phyloP scores from a whole-genome alignment of 2,113 vertebrate species.

The Pterocles burchelli region DNA sequence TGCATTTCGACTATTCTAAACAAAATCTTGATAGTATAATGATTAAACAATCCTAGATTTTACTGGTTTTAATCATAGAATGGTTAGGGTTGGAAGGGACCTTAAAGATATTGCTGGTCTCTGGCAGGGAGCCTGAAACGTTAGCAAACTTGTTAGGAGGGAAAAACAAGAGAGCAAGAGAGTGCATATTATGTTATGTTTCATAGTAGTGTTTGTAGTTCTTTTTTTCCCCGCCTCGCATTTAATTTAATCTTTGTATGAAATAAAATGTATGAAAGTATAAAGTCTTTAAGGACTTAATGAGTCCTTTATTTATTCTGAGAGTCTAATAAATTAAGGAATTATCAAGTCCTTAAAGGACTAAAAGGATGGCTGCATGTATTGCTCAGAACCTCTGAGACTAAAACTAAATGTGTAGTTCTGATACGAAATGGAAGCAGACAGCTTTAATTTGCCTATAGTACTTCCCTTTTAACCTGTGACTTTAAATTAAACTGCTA shows the following conservation, averaged over 20 bases:
- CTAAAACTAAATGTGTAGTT: not conserved
- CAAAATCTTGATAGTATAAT: not conserved
- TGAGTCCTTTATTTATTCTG: not conserved
- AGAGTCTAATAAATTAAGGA: not conserved
- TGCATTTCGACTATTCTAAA: not conserved
- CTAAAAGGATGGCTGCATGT: not conserved
- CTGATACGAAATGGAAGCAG: not conserved
- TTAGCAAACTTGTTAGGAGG: not conserved
- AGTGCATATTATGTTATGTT: not conserved
- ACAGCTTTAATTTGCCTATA: not conserved
- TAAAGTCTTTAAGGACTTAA: not conserved
- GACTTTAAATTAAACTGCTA: not conserved
- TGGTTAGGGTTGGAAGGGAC: too few species aligned
- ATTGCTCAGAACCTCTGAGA: not conserved
- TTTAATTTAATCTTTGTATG: not conserved
- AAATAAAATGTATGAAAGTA: not conserved
- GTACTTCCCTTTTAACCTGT: not conserved
- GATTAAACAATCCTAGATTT: not conserved
- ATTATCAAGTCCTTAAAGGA: not conserved
- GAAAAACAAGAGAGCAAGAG: not conserved
- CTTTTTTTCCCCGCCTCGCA: rapidly evolving
- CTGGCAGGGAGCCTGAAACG: not conserved
- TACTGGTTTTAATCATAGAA: not conserved
- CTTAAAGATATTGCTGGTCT: not conserved
- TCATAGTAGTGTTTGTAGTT: not conserved